A percentile compares a stretch with the other conserved stretches of the same genome.
phyloP scores from a whole-genome alignment of 2,797 vertebrate species.

The Acanthurus tractus region DNA sequence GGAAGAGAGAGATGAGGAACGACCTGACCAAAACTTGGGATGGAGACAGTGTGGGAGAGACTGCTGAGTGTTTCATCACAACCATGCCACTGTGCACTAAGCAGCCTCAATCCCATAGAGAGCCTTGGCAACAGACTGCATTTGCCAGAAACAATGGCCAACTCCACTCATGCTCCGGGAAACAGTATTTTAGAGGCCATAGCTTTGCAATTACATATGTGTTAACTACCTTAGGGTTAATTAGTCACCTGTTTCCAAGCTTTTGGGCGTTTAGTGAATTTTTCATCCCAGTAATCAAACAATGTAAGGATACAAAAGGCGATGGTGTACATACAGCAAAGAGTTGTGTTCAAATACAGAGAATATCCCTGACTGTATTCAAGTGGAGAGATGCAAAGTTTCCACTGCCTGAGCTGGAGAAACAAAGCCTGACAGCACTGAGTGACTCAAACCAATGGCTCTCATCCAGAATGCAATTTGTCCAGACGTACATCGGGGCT shows the following conservation, averaged over 20 bases:
- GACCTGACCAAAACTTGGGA: too few relatives aligned
- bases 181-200: not conserved
- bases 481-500: conserved; percentile 44
- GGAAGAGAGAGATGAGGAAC: too few relatives aligned
- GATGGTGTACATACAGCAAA: not conserved
- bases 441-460: conserved; percentile 25
- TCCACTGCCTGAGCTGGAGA: conserved; percentile 22
- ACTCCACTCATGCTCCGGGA: not conserved
- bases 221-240: not conserved
- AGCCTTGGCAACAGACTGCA: not conserved
- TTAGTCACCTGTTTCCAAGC: not conserved
- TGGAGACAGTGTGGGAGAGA: not conserved
- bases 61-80: not conserved
- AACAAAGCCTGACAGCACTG: conserved; percentile 34
- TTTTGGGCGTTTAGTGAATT: not conserved
- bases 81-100: not conserved
- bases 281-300: not conserved
- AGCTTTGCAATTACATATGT: not conserved
- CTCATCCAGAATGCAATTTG: conserved; percentile 61
- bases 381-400: conserved; percentile 7
- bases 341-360: not conserved
- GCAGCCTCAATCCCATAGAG: not conserved
- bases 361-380: conserved; percentile 3
- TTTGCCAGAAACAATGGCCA: not conserved
- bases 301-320: not conserved